Percentiles rank a stretch among this genome's conserved stretches.
These are phyloP conservation scores for Drosophila pseudotalamancana DNA, from an alignment of 2,888 invertebrate genomes.

Conservation along the genomic window DNA sequence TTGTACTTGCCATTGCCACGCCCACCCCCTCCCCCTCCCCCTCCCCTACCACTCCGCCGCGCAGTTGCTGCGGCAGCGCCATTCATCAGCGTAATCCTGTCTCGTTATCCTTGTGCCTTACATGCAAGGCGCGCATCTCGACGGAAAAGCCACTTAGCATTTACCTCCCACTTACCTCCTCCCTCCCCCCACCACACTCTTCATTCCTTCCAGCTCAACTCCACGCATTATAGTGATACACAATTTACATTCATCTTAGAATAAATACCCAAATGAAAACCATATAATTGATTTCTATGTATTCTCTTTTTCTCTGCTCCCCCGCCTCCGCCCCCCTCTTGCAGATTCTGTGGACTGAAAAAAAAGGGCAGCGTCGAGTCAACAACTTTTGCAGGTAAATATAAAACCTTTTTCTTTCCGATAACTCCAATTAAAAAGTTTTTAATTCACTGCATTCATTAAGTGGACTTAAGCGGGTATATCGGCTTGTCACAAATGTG, in stretches of 20 bases:
- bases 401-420: not conserved
- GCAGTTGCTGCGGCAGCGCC: slow-evolving; percentile 33
- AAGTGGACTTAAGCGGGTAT: not conserved
- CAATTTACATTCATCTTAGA: slow-evolving; percentile 43
- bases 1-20: slow-evolving; percentile 22
- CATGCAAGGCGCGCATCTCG: slow-evolving; percentile 55
- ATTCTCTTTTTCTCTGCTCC: slow-evolving; percentile 27
- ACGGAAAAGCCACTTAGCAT: slow-evolving; percentile 60
- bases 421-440: not conserved
- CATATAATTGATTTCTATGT: slow-evolving; percentile 47
- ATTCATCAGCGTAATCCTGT: slow-evolving; percentile 71
- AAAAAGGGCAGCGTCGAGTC: not conserved
- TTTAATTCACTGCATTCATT: not conserved
- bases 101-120: slow-evolving; percentile 62
- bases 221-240: slow-evolving; percentile 19
- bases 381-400: slow-evolving; percentile 7
- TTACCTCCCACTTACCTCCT: slow-evolving; percentile 15
- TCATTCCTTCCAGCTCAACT: too few relatives aligned
- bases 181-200: not conserved
- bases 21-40: slow-evolving; percentile 3
- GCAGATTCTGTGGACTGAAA: not conserved
- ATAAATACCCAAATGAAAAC: slow-evolving; percentile 38
- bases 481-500: not conserved
- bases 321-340: too few relatives aligned
- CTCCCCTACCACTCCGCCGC: not conserved